Evolutionary conservation across 2,113 vertebrate genomes (phyloP), one percentile per base, ranked within the genome.

Genomic region (Zapornia atra): DNA sequence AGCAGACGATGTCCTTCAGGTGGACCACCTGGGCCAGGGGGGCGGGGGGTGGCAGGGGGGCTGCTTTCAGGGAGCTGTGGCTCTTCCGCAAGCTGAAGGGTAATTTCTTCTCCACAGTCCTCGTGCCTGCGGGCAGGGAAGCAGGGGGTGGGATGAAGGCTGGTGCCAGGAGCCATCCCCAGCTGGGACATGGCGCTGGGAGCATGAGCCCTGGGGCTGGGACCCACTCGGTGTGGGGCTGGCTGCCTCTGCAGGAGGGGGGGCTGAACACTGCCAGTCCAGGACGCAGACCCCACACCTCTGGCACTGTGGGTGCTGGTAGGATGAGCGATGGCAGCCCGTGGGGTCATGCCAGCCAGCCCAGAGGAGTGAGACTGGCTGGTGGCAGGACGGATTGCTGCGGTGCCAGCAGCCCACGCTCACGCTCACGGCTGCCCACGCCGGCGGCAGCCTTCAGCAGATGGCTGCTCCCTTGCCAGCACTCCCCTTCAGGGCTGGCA

Each of bases 1-100:
- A 99, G 96, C 99, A 99, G 82, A 99, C 98, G 1, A 99, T 98
- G 97, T 99, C 99, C 98, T 99, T 99, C 95, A 99, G 98, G 82
- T 98, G 99, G 73, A 99, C 99, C 50, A 98, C 97, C 91, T 98
- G 98, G 38, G 98, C 83, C 75, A 95, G 12, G 5, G 93, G 86
- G 29, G 53, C 16, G 1, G 98, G 94, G 5, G 96, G 90, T 6
- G 93, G 42, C 0, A 86, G 66, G 5, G 95, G 84, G 12, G 91
- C 44, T 3, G 88, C 61, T 79, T 97, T 97, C 93, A 98, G 97
- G 22, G 98, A 98, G 25, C 98, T 97, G 18, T 98, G 97, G 90
- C 93, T 98, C 95, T 98, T 98, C 77, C 96, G 68, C 66, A 98
- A 95, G 26, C 97, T 98, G 75, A 98, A 87, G 34, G 94, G 90